Evolutionary conservation across 2,888 invertebrate genomes (phyloP).

Genomic region (Meloe dianella): DNA sequence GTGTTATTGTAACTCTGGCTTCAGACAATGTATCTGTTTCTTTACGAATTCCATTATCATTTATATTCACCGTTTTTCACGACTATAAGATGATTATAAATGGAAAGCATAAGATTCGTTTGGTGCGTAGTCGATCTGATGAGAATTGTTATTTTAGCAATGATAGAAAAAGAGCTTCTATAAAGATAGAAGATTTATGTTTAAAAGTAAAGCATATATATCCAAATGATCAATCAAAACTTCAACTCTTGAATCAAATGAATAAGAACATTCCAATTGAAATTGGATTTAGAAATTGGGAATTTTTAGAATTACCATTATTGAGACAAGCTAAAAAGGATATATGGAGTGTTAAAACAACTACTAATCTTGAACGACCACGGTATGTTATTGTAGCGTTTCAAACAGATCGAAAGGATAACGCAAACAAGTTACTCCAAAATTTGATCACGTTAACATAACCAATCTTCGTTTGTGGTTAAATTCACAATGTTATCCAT

Average conservation of each 20-base stretch:
- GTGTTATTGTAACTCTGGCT: neutral
- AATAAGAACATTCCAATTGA: conserved; percentile 24
- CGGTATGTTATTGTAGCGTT: too few relatives aligned
- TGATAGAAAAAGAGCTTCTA: neutral
- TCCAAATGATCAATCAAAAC: conserved; percentile 30
- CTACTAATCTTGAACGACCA: too few relatives aligned
- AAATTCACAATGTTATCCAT: too few relatives aligned
- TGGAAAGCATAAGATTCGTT: conserved; percentile 26
- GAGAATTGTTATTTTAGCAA: conserved; percentile 19
- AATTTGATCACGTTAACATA: too few relatives aligned
- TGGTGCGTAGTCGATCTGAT: conserved; percentile 31
- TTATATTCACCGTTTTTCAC: conserved; percentile 31
- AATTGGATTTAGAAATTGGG: conserved; percentile 31
- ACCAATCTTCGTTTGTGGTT: too few relatives aligned
- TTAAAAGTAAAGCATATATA: conserved; percentile 28
- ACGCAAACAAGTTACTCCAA: too few relatives aligned
- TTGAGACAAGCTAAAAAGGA: too few relatives aligned
- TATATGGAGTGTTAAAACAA: too few relatives aligned
- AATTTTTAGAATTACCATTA: too few relatives aligned
- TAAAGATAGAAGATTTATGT: too few relatives aligned
- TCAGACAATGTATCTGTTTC: conserved; percentile 15
- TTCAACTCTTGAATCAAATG: conserved; percentile 25
- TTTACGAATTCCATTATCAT: conserved; percentile 25
- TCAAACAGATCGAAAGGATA: too few relatives aligned
- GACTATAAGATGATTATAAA: too few relatives aligned